Percentiles rank a stretch among this genome's conserved stretches.
Conservation (phyloP, 2,888 invertebrate genomes). For the Nephrotoma guestfalica region DNA sequence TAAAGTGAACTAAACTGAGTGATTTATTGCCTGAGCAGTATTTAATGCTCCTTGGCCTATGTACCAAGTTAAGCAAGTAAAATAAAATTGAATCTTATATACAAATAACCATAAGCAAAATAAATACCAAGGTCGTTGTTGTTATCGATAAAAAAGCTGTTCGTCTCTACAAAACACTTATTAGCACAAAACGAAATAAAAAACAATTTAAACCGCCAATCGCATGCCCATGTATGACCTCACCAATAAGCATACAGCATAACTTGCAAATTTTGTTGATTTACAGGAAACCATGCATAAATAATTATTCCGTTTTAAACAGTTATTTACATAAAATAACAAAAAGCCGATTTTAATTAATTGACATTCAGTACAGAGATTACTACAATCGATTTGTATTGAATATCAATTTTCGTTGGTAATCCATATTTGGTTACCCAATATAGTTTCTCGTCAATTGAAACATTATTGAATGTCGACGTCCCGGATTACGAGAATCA, state of each 20-base stretch:
- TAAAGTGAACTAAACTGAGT: too few relatives aligned
- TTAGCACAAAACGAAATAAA: not conserved
- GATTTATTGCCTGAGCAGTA: too few relatives aligned
- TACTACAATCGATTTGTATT: not conserved
- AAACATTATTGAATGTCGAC: not conserved
- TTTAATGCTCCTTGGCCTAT: too few relatives aligned
- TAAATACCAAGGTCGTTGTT: not conserved
- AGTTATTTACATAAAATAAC: not conserved
- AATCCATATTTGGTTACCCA: not conserved
- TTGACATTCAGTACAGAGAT: not conserved
- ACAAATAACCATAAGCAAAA: not conserved
- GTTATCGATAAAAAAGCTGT: not conserved
- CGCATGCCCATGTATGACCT: not conserved
- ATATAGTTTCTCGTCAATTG: not conserved
- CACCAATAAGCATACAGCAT: not conserved
- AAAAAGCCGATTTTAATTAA: not conserved
- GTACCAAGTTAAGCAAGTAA: too few relatives aligned
- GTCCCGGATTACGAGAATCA: not conserved
- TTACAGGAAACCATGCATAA: not conserved
- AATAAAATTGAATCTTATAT: too few relatives aligned
- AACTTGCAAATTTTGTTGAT: not conserved
- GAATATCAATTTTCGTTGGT: not conserved
- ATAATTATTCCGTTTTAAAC: not conserved
- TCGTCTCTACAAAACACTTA: not conserved
- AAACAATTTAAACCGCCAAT: not conserved